These are phyloP conservation scores for Xestoiulus laeticollis DNA, from an alignment of 2,888 invertebrate genomes.

Conservation along the genomic window DNA sequence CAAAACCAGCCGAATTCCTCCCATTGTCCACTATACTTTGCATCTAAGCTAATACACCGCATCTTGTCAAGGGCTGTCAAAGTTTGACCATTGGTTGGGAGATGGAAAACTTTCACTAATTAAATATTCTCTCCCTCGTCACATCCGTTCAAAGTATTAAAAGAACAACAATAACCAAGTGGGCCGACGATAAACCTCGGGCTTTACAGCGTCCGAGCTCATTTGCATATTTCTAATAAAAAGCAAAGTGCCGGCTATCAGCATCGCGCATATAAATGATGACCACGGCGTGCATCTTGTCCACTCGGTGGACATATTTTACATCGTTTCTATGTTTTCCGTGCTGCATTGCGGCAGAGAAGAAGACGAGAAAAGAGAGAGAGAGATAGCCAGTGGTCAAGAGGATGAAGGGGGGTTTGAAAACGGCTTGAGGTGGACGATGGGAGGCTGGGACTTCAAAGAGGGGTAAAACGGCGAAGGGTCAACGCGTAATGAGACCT, in stretches of 20 bases:
- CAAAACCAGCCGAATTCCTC: too few relatives aligned
- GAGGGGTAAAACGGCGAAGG: too few relatives aligned
- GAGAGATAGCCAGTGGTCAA: background rate
- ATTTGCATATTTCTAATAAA: background rate
- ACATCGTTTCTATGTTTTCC: background rate
- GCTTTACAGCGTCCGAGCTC: background rate
- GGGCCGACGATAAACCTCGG: background rate
- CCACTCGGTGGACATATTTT: background rate
- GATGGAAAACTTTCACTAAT: background rate
- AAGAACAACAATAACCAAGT: background rate
- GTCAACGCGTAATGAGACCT: too few relatives aligned
- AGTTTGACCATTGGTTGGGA: background rate
- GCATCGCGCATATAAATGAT: background rate
- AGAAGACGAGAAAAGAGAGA: background rate
- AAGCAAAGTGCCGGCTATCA: background rate
- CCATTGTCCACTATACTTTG: too few relatives aligned
- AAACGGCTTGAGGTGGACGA: background rate
- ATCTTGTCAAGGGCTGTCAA: background rate
- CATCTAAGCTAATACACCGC: background rate
- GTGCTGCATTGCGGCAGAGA: background rate
- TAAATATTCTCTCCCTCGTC: background rate
- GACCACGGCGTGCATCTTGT: background rate
- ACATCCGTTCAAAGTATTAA: background rate
- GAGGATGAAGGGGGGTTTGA: background rate
- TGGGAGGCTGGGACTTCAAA: background rate